Percentiles rank a stretch among this genome's conserved stretches.
Evolutionary conservation across 37 sponge, comb jelly and placozoan genomes (phyloP).

Genomic region (Corticium candelabrum): DNA sequence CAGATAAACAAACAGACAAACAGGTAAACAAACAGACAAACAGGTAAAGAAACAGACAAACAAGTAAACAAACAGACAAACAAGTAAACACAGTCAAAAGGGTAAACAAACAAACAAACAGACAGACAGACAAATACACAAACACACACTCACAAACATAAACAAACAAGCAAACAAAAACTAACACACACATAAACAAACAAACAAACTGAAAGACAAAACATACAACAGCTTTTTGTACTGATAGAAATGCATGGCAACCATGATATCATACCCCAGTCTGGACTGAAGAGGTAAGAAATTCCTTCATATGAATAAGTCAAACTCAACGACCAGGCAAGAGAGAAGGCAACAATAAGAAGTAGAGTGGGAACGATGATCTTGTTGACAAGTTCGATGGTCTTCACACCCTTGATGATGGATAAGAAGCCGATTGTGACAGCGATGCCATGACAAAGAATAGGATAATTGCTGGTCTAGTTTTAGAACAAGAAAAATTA

Average conservation of each 20-base stretch:
- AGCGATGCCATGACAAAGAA: conserved; percentile 39
- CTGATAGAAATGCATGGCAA: no score
- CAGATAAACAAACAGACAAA: no score
- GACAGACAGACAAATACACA: not conserved
- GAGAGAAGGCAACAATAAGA: conserved; percentile 38
- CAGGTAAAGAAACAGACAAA: no score
- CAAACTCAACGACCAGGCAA: conserved; percentile 67
- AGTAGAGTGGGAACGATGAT: conserved; percentile 62
- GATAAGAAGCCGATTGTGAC: conserved; percentile 28
- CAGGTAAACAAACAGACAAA: no score
- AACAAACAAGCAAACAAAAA: not conserved
- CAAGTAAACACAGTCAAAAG: no score
- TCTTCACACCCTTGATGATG: conserved; percentile 54
- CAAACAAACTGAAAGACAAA: no score
- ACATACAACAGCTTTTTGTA: no score
- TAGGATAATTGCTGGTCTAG: conserved; percentile 45
- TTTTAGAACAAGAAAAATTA: no score
- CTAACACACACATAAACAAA: conserved; percentile 1
- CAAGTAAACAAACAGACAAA: no score
- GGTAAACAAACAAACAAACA: no score
- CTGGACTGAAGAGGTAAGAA: conserved; percentile 63
- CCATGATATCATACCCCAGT: no score
- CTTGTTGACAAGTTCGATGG: conserved; percentile 65
- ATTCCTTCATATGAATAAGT: conserved; percentile 57
- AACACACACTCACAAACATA: not conserved